Evolutionary conservation across 1,140 invertebrate genomes (phyloP), one percentile per base, ranked within the genome.

Genomic region (Leptopilina boulardi): DNA sequence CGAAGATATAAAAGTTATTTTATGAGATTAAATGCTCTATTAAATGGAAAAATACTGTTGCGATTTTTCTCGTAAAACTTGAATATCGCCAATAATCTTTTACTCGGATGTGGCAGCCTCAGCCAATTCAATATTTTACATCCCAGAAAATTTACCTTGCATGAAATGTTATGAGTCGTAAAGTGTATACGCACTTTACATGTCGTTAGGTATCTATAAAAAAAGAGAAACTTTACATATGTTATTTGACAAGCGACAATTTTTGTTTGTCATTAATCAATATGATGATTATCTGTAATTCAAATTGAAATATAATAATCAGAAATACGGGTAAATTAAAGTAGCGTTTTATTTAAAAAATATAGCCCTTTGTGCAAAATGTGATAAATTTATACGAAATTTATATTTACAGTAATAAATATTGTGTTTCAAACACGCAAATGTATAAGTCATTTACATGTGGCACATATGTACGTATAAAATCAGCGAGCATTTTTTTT

Each of bases 51-150:
- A 66, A 66, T 30, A 66, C n/a, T 66, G 59, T 66, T 66, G 59
- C 59, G 59, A 66, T 66, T 66, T 66, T 66, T 66, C 59, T 66
- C 59, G 26, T 66, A 66, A 66, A 66, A 66, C 26, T 66, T 66
- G 59, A 66, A 30, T 30, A 30, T 66, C 59, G 23, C 13, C 59
- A 66, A 66, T 66, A 66, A 66, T 30, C 59, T 30, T 66, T 66
- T 30, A 66, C 59, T 30, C 59, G 59, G 59, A n/a, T 51, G 47
- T 66, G 59, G 59, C 59, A 66, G 59, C 13, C 59, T 66, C 26
- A 66, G 21, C 59, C 59, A 30, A 66, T 66, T 30, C 59, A 66
- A 66, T 66, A 66, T 66, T 66, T 66, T 66, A 66, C 59, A 66
- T 66, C 13, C 26, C 21, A 66, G 59, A 66, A 66, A 66, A 66